Base-by-base conservation (phyloP, 2,888 invertebrate genomes). In the Xestia sexstrigata region DNA sequence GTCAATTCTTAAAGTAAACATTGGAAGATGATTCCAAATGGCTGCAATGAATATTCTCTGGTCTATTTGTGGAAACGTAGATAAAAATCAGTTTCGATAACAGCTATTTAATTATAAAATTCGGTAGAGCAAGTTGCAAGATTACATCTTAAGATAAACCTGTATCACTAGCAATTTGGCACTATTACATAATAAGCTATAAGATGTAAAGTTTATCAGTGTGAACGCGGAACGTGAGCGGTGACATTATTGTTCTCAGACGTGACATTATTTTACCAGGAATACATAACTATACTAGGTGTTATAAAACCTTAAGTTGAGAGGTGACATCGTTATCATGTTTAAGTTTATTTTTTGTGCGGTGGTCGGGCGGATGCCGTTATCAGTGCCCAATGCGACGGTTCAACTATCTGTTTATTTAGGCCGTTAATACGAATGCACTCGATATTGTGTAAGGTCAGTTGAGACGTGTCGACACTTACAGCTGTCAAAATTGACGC, bases 391-490 rank as follows among this genome's bases (percentile, higher is more conserved):
- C 88, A 89, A 81, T 68, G 88, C 89, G 89, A 84, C 85, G 79
- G 90, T 86, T 90, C 82, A 87, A 83, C 86, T 87, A 87, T 88
- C 89, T 93, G 92, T 94, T 94, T 94, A 92, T 92, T 93, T 93
- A 92, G 93, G 91, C 90, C 90, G 87, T 85, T 87, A 84, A 85
- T 84, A 83, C 87, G 87, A 89, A 88, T 90, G 92, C 91, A 91
- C 86, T 80, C 81, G 89, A 88, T 90, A 90, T 95, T 96, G 95
- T 85, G 95, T 90, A 93, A 95, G 96, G 96, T 96, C 95, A 95
- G 95, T 95, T 91, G 87, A 89, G 86, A 87, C 90, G 83, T 80
- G 80, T 83, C 83, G 85, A 82, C 81, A 79, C 74, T 81, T 87
- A 83, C 79, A 63, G 74, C 78, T 77, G 87, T 82, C 86, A 74